These are phyloP conservation scores for Tipula lateralis DNA, from an alignment of 2,888 invertebrate genomes.

Conservation along the genomic window DNA sequence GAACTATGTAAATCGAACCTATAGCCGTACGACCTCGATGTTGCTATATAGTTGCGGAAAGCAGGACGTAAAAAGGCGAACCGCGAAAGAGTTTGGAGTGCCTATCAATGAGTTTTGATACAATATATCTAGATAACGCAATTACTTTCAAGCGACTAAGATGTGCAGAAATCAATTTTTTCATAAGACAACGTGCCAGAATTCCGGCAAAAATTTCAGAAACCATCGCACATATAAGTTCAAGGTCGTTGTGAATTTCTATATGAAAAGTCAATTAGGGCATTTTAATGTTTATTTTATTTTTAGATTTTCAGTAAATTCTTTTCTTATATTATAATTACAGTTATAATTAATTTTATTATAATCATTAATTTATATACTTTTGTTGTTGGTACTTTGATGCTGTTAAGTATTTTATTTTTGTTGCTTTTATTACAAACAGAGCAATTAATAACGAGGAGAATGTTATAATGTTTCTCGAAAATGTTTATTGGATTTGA, in stretches of 20 bases:
- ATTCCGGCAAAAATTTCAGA: no score
- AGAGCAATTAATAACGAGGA: background rate
- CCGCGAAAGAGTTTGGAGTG: no score
- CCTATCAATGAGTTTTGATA: no score
- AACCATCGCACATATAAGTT: background rate
- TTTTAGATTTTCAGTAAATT: background rate
- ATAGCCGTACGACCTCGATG: no score
- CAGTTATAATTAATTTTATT: conserved; percentile 24
- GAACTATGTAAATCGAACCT: no score
- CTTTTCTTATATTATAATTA: background rate
- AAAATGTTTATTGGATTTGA: conserved; percentile 5
- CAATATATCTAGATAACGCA: no score
- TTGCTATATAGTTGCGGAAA: no score
- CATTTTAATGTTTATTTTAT: background rate
- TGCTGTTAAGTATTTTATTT: background rate
- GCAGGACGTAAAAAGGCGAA: no score
- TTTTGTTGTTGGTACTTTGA: background rate
- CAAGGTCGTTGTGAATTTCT: background rate
- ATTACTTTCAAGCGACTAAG: no score
- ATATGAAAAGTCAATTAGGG: background rate
- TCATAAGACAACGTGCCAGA: no score
- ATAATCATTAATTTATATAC: background rate
- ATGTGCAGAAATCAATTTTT: no score
- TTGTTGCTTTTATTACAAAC: background rate
- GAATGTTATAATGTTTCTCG: background rate